Evolutionary conservation across 2,113 vertebrate species (phyloP).

Genomic region (Meles meles): DNA sequence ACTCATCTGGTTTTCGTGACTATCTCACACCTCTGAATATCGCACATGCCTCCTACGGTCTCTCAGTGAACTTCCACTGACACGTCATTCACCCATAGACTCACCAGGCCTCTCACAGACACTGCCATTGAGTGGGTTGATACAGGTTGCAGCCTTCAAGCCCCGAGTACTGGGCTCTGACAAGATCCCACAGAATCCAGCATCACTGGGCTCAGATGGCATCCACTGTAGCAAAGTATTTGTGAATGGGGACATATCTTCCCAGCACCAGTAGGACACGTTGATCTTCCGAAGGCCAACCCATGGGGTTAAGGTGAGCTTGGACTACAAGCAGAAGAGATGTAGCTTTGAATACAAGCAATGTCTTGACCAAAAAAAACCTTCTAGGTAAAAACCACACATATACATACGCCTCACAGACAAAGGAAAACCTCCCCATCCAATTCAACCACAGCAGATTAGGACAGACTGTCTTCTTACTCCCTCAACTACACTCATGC

Average conservation of each 20-base stretch:
- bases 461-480: neutral
- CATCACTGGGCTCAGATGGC: constrained; percentile 92
- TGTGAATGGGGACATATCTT: constrained; percentile 98
- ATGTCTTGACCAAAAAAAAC: neutral
- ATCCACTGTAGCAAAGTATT: constrained; percentile 95
- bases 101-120: constrained; percentile 94
- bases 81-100: neutral
- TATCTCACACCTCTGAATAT: neutral
- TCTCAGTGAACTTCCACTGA: neutral
- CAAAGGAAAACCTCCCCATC: neutral
- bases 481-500: neutral
- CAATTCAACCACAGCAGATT: neutral
- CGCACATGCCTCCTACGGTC: neutral
- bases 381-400: neutral
- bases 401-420: neutral
- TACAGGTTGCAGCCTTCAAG: constrained; percentile 93
- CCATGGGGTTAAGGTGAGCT: constrained; percentile 92
- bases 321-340: constrained; percentile 82
- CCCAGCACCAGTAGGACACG: constrained; percentile 99
- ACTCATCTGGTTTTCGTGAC: neutral
- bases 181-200: constrained; percentile 95
- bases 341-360: constrained; percentile 30
- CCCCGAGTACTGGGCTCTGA: constrained; percentile 89
- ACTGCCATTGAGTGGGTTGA: constrained; percentile 91
- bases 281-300: constrained; percentile 98